Evolutionary conservation across 2,888 invertebrate species (phyloP), one percentile per base, ranked within the genome.

Genomic region (Latrodectus hesperus): DNA sequence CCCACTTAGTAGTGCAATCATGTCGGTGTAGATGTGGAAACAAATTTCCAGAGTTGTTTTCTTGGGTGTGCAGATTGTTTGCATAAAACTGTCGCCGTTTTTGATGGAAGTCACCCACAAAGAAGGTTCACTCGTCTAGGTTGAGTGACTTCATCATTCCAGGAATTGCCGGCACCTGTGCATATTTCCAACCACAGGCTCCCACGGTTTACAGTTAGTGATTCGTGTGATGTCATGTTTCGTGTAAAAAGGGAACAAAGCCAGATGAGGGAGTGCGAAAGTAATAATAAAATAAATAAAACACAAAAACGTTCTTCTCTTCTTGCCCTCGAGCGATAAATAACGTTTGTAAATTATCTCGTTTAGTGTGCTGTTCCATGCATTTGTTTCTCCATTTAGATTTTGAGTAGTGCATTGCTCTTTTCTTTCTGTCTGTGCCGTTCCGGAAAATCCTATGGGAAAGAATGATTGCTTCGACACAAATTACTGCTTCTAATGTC

Each of bases 191-290:
- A 12, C 12, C 16, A 12, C 55, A 12, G 16, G 55, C 55, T 55
- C 55, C 55, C 55, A 55, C 55, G 55, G 55, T 55, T 38, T 55
- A 55, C 55, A 55, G 55, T 55, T 55, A 38, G 38, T 38, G 38
- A 55, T 55, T 12, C 55, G 55, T 16, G 55, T 55, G 55, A 55
- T 55, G 55, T 55, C 55, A 55, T 55, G 4, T 55, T 16, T 14
- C 16, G 9, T 16, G 60, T 11, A 17, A 1, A 26, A 38, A 53
- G 22, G 53, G 75, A 76, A 76, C 75, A 65, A 65, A 76, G 75
- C 75, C 75, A 76, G n/a, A 55, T 17, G 74, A 74, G 17, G 26
- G 26, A n/a, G 49, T 74, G 52, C 6, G 53, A 38, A 74, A 12
- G 55, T 38, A 10, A 55, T 4, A 55, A 55, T 9, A 55, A 55